These are phyloP conservation scores for Rana temporaria DNA, from an alignment of 2,113 vertebrate species.

Conservation along the genomic window DNA sequence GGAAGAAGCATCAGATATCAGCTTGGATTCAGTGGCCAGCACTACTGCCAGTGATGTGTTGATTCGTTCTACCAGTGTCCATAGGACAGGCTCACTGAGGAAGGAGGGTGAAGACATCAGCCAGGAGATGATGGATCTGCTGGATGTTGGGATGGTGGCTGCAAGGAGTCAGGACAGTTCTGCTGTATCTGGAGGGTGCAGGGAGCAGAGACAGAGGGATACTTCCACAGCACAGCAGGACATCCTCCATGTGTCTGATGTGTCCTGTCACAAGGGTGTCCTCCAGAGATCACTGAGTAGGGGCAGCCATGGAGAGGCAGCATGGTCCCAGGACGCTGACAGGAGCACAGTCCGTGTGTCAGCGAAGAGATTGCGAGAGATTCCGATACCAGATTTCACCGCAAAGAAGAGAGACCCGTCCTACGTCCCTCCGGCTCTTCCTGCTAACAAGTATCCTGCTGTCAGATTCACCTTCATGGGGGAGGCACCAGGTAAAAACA, in stretches of 20 bases:
- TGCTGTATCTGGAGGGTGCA: background rate
- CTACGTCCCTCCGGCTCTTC: constrained; percentile 46
- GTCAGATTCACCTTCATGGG: background rate
- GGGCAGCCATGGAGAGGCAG: no score
- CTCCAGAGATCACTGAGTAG: no score
- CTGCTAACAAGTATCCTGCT: constrained; percentile 51
- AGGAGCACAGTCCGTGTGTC: constrained; percentile 58
- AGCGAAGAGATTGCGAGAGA: constrained; percentile 65
- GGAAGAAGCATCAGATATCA: constrained; percentile 27
- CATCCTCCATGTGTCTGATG: no score
- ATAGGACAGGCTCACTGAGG: background rate
- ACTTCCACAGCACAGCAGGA: no score
- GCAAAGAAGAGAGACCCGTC: background rate
- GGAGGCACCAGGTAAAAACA: constrained; percentile 18
- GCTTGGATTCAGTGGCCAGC: constrained; percentile 60
- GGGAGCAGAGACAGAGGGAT: background rate
- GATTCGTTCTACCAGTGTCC: constrained; percentile 62
- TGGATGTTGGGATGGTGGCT: background rate
- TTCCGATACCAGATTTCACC: constrained; percentile 24
- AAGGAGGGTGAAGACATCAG: background rate
- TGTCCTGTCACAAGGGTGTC: no score
- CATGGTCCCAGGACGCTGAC: background rate
- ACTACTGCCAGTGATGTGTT: constrained; percentile 66
- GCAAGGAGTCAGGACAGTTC: background rate
- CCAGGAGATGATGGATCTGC: background rate